phyloP scores from a whole-genome alignment of 2,888 invertebrate genomes.

The Cryptus armator region DNA sequence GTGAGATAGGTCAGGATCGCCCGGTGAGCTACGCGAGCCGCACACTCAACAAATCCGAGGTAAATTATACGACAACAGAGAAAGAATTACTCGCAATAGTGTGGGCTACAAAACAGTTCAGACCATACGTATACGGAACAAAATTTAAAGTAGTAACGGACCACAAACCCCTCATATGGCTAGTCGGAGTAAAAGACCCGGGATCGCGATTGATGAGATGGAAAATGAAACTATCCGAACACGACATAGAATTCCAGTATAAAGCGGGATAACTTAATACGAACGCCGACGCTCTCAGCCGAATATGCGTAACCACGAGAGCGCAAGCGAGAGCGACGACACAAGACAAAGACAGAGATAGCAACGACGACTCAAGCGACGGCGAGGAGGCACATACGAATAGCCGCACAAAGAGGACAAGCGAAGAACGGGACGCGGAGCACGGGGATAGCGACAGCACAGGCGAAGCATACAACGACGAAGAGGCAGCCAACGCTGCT shows the following conservation, averaged over 20 bases:
- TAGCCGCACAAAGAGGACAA: not conserved
- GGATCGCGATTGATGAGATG: not conserved
- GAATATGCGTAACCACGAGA: not conserved
- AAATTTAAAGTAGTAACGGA: too few species aligned
- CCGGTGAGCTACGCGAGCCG: too few species aligned
- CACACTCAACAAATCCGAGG: too few species aligned
- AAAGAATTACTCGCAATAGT: too few species aligned
- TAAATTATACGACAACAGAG: too few species aligned
- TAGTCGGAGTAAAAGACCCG: not conserved
- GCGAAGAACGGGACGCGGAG: not conserved
- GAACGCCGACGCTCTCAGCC: conserved; percentile 15
- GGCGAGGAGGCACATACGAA: not conserved
- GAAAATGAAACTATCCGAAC: not conserved
- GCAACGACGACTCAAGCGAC: not conserved
- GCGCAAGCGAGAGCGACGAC: not conserved
- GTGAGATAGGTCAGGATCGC: too few species aligned
- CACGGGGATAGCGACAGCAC: not conserved
- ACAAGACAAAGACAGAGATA: not conserved
- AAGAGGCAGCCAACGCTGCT: not conserved
- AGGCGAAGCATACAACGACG: not conserved
- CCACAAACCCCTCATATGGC: too few species aligned
- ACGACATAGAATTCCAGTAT: conserved; percentile 22
- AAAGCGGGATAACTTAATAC: not conserved
- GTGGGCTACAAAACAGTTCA: too few species aligned
- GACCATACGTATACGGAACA: too few species aligned